Evolutionary conservation across 2,888 invertebrate species (phyloP).

Genomic region (Podotricha telesiphe): DNA sequence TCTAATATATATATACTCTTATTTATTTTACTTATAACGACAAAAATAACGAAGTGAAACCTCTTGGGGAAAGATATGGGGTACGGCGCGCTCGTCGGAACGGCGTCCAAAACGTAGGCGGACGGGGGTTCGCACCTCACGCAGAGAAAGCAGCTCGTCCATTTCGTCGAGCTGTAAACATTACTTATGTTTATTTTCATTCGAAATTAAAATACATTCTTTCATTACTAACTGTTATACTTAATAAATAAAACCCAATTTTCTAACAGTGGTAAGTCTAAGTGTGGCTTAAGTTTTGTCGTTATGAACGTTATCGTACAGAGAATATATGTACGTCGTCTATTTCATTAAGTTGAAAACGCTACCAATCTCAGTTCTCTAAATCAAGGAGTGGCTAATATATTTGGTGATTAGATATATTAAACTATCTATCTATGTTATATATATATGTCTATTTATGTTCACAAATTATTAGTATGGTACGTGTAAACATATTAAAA

Average conservation of each 20-base stretch:
- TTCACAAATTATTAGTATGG: background rate
- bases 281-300: background rate
- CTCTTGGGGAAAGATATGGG: slow-evolving; percentile 78
- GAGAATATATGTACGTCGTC: background rate
- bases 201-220: background rate
- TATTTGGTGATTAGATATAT: background rate
- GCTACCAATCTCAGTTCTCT: slow-evolving; percentile 3
- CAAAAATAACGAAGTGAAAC: slow-evolving; percentile 50
- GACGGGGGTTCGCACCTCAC: slow-evolving; percentile 73
- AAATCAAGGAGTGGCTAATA: slow-evolving; percentile 17
- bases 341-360: slow-evolving; percentile 14
- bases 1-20: background rate
- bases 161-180: slow-evolving; percentile 69
- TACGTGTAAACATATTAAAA: background rate
- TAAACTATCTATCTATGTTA: background rate
- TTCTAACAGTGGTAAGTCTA: too few relatives aligned
- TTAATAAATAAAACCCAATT: background rate
- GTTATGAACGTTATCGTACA: background rate
- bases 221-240: background rate
- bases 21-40: slow-evolving; percentile 22
- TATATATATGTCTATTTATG: background rate
- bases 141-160: slow-evolving; percentile 72
- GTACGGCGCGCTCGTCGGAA: slow-evolving; percentile 76
- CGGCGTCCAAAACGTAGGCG: slow-evolving; percentile 80
- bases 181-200: background rate